Evolutionary conservation across 2,888 invertebrate species (phyloP).

Genomic region (Lasioglossum zephyrum): DNA sequence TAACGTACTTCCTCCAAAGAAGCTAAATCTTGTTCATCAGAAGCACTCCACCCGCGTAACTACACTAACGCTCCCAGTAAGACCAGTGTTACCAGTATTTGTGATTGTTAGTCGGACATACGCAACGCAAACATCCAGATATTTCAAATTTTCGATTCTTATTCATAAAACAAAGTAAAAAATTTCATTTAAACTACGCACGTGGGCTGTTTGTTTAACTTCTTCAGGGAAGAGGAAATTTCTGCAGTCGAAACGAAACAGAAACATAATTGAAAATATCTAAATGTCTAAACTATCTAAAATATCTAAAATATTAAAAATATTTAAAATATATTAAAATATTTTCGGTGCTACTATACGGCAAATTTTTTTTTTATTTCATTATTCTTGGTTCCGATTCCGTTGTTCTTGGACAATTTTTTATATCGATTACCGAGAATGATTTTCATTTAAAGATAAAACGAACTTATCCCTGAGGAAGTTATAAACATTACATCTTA

Average conservation of each 20-base stretch:
- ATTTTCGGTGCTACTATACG: not conserved
- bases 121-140: slow-evolving; percentile 19
- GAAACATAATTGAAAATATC: too few relatives aligned
- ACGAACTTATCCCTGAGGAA: not conserved
- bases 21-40: not conserved
- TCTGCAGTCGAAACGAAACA: not conserved
- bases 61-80: slow-evolving; percentile 23
- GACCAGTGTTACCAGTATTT: slow-evolving; percentile 10
- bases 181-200: slow-evolving; percentile 39
- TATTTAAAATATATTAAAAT: not conserved
- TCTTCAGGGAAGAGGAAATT: not conserved
- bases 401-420: not conserved
- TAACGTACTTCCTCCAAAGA: not conserved
- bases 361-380: not conserved
- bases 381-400: not conserved
- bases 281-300: too few relatives aligned
- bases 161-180: slow-evolving; percentile 56
- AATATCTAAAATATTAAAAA: too few relatives aligned
- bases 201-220: slow-evolving; percentile 18
- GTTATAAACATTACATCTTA: slow-evolving; percentile 34
- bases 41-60: not conserved
- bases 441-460: not conserved
- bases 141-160: slow-evolving; percentile 21
- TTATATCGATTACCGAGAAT: not conserved
- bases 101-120: slow-evolving; percentile 5